phyloP scores from a whole-genome alignment of 1,140 invertebrate genomes.

The Lamellibrachia luymesi region DNA sequence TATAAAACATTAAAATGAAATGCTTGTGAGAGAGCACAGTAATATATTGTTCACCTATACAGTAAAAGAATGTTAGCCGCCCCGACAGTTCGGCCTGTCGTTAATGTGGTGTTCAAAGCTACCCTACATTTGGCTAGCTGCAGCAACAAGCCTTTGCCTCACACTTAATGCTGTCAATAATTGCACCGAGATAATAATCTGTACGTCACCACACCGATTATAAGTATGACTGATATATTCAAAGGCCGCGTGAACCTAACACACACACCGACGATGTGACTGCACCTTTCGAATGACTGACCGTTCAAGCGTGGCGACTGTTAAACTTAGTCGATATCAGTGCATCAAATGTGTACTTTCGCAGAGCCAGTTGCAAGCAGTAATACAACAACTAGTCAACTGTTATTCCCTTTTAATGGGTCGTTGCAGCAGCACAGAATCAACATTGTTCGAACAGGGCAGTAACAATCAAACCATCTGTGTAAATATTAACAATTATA shows the following conservation, averaged over 20 bases:
- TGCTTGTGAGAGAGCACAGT: not conserved
- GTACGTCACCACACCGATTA: not conserved
- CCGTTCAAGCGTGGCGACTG: not conserved
- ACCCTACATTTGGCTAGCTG: not conserved
- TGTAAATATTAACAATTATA: not conserved
- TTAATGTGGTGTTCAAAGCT: not conserved
- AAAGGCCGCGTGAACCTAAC: not conserved
- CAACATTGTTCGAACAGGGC: not conserved
- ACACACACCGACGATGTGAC: not conserved
- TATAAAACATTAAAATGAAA: not conserved
- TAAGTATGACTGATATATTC: not conserved
- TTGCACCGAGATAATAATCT: not conserved
- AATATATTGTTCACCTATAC: not conserved
- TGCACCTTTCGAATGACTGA: not conserved
- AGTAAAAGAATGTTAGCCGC: not conserved
- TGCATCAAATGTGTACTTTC: not conserved
- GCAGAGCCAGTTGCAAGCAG: not conserved
- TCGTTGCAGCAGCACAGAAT: not conserved
- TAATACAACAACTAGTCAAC: not conserved
- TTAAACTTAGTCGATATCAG: not conserved
- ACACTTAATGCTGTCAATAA: not conserved
- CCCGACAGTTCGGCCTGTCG: not conserved
- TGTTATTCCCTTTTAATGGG: not conserved
- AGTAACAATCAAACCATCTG: not conserved
- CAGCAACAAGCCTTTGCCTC: not conserved